Conservation (phyloP, 2,113 vertebrate genomes). For the Petromus typicus region DNA sequence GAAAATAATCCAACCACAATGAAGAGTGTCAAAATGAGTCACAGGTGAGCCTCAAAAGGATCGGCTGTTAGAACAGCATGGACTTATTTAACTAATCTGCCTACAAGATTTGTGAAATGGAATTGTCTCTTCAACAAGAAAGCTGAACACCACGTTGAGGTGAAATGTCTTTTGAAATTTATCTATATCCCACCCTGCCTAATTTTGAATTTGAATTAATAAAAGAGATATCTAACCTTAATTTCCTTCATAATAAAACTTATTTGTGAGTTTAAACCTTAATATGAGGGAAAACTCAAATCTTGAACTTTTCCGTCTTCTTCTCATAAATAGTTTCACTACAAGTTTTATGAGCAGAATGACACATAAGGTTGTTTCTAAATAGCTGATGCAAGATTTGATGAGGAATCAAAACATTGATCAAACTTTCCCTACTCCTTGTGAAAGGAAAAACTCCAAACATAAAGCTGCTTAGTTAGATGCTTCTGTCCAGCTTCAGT, state of each 20-base stretch:
- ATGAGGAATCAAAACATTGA: slow-evolving; percentile 7
- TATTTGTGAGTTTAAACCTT: slow-evolving; percentile 7
- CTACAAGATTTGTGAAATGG: slow-evolving; percentile 22
- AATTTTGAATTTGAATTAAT: slow-evolving; percentile 55
- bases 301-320: neutral
- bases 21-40: neutral
- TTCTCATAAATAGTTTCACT: neutral
- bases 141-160: neutral
- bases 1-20: neutral
- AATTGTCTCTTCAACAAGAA: neutral
- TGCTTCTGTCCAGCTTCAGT: neutral
- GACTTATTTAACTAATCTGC: neutral
- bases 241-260: slow-evolving; percentile 41
- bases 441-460: neutral
- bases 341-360: slow-evolving; percentile 16
- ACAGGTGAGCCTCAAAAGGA: neutral
- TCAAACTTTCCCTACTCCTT: slow-evolving; percentile 14
- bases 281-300: neutral
- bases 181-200: neutral
- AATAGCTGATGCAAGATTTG: slow-evolving; percentile 36
- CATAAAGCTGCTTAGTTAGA: neutral
- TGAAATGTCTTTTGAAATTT: slow-evolving; percentile 25
- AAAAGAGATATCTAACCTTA: slow-evolving; percentile 16
- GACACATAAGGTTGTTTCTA: slow-evolving; percentile 19
- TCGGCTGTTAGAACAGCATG: neutral